Evolutionary conservation across 2,113 vertebrate species (phyloP).

Genomic region (Dipodomys merriami): DNA sequence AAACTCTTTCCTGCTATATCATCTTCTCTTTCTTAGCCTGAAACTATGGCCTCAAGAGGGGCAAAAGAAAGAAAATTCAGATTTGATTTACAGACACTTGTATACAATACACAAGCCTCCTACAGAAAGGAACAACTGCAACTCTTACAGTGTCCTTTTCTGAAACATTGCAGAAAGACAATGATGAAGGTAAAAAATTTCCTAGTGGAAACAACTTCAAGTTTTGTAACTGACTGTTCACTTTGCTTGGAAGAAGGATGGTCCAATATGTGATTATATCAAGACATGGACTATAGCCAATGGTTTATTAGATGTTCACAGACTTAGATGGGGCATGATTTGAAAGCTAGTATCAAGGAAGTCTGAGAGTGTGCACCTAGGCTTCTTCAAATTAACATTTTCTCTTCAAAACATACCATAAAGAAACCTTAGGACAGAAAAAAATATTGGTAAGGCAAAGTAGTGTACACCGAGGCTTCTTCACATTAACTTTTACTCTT

Average conservation of each 20-base stretch:
- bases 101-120: neutral
- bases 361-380: neutral
- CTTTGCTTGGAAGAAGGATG: neutral
- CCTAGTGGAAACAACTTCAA: neutral
- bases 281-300: neutral
- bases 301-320: neutral
- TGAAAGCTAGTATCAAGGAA: neutral
- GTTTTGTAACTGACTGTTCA: neutral
- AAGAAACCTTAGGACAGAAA: neutral
- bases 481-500: neutral
- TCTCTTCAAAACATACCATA: neutral
- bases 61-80: neutral
- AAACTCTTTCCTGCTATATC: neutral
- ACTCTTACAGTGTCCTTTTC: neutral
- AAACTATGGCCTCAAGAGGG: neutral
- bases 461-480: neutral
- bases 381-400: neutral
- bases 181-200: neutral
- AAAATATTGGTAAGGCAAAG: neutral
- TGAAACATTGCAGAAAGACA: neutral
- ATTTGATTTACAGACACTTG: neutral
- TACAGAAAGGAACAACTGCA: neutral
- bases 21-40: neutral
- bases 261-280: neutral
- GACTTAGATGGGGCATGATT: neutral